A percentile compares a stretch with the other conserved stretches of the same genome.
phyloP scores from a whole-genome alignment of 2,113 vertebrate genomes.

The Plotosus lineatus region DNA sequence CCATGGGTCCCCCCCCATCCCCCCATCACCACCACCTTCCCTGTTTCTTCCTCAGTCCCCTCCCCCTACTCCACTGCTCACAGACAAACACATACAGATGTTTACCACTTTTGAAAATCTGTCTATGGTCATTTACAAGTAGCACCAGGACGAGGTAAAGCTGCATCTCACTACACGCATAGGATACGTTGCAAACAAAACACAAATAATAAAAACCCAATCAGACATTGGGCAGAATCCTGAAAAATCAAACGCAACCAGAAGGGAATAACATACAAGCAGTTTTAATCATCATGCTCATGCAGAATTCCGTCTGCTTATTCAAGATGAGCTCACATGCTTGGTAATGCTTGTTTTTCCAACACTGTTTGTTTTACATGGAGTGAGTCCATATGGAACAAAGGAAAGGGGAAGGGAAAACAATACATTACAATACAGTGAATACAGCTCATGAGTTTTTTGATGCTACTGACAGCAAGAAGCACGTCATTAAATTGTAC shows the following conservation, averaged over 20 bases:
- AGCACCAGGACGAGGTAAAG: not conserved
- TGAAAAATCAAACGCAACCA: conserved; percentile 16
- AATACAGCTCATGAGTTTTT: not conserved
- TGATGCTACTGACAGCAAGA: not conserved
- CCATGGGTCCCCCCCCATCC: not conserved
- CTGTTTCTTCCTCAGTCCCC: not conserved
- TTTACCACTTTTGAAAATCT: not conserved
- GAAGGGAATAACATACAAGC: conserved; percentile 16
- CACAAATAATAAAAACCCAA: conserved; percentile 7
- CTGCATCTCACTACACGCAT: not conserved
- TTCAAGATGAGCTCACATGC: not conserved
- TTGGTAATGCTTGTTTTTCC: not conserved
- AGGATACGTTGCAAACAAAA: not conserved
- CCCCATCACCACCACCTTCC: not conserved
- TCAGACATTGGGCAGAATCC: not conserved
- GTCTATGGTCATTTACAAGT: not conserved
- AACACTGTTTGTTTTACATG: conserved; percentile 23
- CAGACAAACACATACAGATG: conserved; percentile 26
- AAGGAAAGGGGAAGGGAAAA: not conserved
- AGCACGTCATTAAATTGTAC: not conserved
- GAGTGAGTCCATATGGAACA: conserved; percentile 11
- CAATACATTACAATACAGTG: not conserved
- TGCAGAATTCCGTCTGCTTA: conserved; percentile 1
- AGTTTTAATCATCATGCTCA: conserved; percentile 2
- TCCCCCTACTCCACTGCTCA: not conserved